Conservation (phyloP, 2,888 invertebrate species). For the Acrocyrtus sp. region DNA sequence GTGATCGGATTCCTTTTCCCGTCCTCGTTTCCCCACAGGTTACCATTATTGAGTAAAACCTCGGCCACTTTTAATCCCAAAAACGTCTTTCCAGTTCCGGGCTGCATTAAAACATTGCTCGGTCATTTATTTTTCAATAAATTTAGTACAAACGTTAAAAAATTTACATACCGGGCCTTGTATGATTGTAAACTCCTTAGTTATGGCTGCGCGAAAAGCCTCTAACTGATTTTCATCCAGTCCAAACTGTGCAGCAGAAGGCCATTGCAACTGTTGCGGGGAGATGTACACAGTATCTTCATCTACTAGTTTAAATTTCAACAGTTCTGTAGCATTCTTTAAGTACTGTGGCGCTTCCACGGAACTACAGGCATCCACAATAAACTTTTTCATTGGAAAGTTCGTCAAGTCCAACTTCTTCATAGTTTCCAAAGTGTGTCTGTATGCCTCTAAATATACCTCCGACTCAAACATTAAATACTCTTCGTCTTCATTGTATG, state of each 20-base stretch:
- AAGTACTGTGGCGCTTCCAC: slow-evolving; percentile 67
- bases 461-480: slow-evolving; percentile 80
- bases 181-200: slow-evolving; percentile 78
- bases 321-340: slow-evolving; percentile 28
- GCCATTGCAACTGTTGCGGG: slow-evolving; percentile 67
- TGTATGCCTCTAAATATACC: slow-evolving; percentile 85
- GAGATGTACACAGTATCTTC: slow-evolving; percentile 29
- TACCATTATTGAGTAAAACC: slow-evolving; percentile 73
- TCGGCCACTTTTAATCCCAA: slow-evolving; percentile 74
- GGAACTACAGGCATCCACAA: slow-evolving; percentile 70
- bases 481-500: slow-evolving; percentile 64
- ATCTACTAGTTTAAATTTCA: slow-evolving; percentile 28
- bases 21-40: slow-evolving; percentile 65
- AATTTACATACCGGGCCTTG: slow-evolving; percentile 72
- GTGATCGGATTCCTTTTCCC: slow-evolving; percentile 74
- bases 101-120: slow-evolving; percentile 14
- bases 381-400: slow-evolving; percentile 77
- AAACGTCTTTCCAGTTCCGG: slow-evolving; percentile 70
- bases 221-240: slow-evolving; percentile 76
- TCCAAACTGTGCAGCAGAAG: slow-evolving; percentile 67
- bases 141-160: background rate
- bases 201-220: slow-evolving; percentile 77
- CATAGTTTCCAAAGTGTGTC: slow-evolving; percentile 67
- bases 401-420: slow-evolving; percentile 70
- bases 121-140: no score